phyloP scores from a whole-genome alignment of 2,888 invertebrate genomes.

The Caenorhabditis panamensis region DNA sequence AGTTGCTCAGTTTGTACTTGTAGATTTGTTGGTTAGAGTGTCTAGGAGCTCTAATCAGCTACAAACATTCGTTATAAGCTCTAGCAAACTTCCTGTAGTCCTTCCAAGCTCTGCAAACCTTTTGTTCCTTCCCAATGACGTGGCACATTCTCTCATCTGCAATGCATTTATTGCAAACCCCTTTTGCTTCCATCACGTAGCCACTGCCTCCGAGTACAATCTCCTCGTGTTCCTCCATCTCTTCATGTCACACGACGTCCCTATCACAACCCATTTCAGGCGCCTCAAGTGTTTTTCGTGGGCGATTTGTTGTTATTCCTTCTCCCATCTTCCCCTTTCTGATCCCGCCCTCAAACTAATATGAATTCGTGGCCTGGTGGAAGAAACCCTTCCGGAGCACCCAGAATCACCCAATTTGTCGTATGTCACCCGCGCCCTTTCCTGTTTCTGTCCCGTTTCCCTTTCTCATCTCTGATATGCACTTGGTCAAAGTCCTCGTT shows the following conservation, averaged over 20 bases:
- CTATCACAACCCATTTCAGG: constrained; percentile 1
- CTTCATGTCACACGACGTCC: too few relatives aligned
- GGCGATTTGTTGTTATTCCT: background rate
- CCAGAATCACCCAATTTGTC: constrained; percentile 43
- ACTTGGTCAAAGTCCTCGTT: constrained; percentile 38
- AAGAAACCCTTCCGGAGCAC: constrained; percentile 17
- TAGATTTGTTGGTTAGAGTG: too few relatives aligned
- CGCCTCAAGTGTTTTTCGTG: constrained; percentile 14
- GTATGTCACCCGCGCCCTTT: constrained; percentile 23
- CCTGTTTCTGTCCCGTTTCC: constrained; percentile 20
- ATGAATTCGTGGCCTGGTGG: background rate
- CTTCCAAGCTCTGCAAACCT: background rate
- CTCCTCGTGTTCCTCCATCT: background rate
- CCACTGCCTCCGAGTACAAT: constrained; percentile 2
- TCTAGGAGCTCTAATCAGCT: background rate
- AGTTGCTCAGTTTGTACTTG: background rate
- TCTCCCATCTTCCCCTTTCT: background rate
- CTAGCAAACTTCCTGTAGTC: too few relatives aligned
- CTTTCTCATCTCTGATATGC: constrained; percentile 41
- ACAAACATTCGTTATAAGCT: background rate
- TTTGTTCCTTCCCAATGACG: background rate
- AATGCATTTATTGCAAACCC: constrained; percentile 18
- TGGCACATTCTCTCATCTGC: constrained; percentile 23
- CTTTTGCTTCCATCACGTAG: constrained; percentile 9
- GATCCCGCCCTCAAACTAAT: constrained; percentile 39